Evolutionary conservation across 2,888 invertebrate genomes (phyloP).

Genomic region (Pristionchus arcanus): DNA sequence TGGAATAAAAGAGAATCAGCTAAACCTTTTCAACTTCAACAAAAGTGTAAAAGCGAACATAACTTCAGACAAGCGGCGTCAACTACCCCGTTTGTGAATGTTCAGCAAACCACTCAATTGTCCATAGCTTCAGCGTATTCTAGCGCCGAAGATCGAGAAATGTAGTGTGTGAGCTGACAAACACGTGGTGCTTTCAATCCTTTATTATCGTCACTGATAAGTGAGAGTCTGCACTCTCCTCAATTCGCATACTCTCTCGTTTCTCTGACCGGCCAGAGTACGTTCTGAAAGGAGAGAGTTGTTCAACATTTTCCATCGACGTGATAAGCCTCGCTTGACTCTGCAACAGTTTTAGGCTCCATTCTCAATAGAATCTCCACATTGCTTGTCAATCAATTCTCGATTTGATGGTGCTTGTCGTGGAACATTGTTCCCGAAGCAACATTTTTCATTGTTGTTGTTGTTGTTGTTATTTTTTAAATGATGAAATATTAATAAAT

Average conservation of each 20-base stretch:
- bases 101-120: neutral
- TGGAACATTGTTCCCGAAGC: neutral
- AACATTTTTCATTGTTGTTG: too few species aligned
- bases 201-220: neutral
- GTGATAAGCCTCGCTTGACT: neutral
- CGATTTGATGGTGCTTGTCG: neutral
- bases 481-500: neutral
- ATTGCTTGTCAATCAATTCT: neutral
- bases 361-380: neutral
- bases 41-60: too few species aligned
- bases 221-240: neutral
- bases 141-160: neutral
- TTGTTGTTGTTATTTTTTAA: neutral
- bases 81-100: too few species aligned
- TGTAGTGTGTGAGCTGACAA: neutral
- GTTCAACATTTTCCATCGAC: neutral
- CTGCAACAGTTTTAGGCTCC: neutral
- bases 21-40: too few species aligned
- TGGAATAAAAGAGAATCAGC: too few species aligned
- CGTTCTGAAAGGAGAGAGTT: neutral
- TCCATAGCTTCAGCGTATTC: neutral
- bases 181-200: conserved; percentile 13
- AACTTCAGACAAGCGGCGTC: too few species aligned
- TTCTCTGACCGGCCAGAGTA: neutral
- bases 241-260: neutral